Percentiles rank a stretch among this genome's conserved stretches.
Conservation (phyloP, 2,888 invertebrate species). For the Catotricha subobsoleta region DNA sequence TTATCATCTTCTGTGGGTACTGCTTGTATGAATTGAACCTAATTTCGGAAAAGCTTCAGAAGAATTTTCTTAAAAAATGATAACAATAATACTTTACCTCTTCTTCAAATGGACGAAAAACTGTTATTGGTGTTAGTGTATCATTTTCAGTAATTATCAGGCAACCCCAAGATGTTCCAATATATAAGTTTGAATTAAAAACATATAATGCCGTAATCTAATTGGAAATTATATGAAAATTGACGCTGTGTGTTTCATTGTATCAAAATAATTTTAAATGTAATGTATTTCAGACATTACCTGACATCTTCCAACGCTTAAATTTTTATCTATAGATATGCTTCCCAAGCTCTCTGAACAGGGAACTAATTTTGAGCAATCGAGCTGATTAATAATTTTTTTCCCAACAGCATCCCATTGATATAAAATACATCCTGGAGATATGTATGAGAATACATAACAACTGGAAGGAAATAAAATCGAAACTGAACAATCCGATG, state of each 20-base stretch:
- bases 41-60: neutral
- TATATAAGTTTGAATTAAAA: constrained; percentile 54
- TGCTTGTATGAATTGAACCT: constrained; percentile 12
- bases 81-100: constrained; percentile 44
- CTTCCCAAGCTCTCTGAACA: constrained; percentile 84
- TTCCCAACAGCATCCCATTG: constrained; percentile 62
- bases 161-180: constrained; percentile 92
- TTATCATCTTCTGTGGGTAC: constrained; percentile 27
- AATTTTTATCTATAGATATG: constrained; percentile 73
- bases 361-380: constrained; percentile 81
- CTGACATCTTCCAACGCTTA: constrained; percentile 59
- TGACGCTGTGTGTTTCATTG: neutral
- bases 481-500: constrained; percentile 47
- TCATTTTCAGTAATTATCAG: constrained; percentile 72
- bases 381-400: constrained; percentile 56
- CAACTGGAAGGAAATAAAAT: constrained; percentile 45
- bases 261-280: neutral
- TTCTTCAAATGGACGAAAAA: constrained; percentile 81
- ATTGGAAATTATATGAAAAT: neutral
- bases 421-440: constrained; percentile 75
- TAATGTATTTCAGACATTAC: constrained; percentile 21
- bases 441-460: constrained; percentile 61
- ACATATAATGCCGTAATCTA: constrained; percentile 37
- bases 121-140: constrained; percentile 67
- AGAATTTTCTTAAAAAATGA: neutral